Evolutionary conservation across 2,113 vertebrate genomes (phyloP).

Genomic region (Anoura caudifer): DNA sequence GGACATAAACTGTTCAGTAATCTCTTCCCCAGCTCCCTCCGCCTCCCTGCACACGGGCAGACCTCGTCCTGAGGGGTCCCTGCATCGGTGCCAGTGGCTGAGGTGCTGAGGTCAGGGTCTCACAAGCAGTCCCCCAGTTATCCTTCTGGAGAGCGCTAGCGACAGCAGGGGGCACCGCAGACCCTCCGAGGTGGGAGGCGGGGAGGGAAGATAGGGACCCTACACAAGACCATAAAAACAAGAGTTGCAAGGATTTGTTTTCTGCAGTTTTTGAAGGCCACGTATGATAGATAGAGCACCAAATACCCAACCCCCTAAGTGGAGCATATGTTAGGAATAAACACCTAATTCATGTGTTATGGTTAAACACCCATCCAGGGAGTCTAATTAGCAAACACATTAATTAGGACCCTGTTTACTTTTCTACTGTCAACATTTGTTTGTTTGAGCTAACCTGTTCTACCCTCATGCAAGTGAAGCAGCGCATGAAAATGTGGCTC

Average conservation of each 20-base stretch:
- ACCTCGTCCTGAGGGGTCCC: not conserved
- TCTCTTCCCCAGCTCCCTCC: not conserved
- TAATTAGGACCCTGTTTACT: conserved; percentile 62
- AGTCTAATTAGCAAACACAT: conserved; percentile 50
- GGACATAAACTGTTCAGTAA: not conserved
- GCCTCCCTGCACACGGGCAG: not conserved
- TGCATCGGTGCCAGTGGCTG: not conserved
- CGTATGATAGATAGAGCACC: not conserved
- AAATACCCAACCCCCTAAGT: not conserved
- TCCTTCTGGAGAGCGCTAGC: not conserved
- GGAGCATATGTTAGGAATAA: conserved; percentile 50
- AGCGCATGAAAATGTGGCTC: not conserved
- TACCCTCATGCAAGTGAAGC: not conserved
- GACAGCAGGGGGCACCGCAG: not conserved
- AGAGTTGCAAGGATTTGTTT: not conserved
- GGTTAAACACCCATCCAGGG: conserved; percentile 39
- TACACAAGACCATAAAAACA: not conserved
- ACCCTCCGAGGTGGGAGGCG: not conserved
- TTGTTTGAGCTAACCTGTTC: conserved; percentile 40
- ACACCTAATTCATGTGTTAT: conserved; percentile 46
- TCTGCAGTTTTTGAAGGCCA: conserved; percentile 12
- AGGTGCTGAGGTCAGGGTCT: not conserved
- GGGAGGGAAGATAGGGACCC: not conserved
- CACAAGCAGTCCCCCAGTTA: not conserved
- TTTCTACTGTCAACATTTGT: conserved; percentile 51